Evolutionary conservation across 1,140 invertebrate species (phyloP).

Genomic region (Chrysomallon squamiferum): DNA sequence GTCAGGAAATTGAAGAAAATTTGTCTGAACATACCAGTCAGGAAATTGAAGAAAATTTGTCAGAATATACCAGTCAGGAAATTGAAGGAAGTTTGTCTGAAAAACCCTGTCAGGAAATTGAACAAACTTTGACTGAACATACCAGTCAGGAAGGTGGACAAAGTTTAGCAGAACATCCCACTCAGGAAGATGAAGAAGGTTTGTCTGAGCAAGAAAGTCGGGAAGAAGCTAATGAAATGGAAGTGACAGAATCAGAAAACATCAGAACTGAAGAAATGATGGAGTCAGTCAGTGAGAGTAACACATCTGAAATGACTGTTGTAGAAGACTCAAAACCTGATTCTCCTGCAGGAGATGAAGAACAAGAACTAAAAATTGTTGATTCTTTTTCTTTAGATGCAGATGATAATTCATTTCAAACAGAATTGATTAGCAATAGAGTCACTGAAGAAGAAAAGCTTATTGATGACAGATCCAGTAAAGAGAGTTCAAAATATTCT

Average conservation of each 20-base stretch:
- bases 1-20: neutral
- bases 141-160: neutral
- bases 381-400: constrained; percentile 23
- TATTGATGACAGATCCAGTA: too few species aligned
- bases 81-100: too few species aligned
- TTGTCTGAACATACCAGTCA: neutral
- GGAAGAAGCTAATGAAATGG: neutral
- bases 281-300: neutral
- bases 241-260: neutral
- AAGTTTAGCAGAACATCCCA: neutral
- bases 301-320: too few species aligned
- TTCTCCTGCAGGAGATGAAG: too few species aligned
- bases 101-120: neutral
- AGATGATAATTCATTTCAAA: too few species aligned
- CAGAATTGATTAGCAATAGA: too few species aligned
- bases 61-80: neutral
- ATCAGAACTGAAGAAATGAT: neutral
- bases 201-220: neutral
- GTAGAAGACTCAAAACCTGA: too few species aligned
- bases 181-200: neutral
- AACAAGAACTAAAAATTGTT: constrained; percentile 23
- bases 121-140: neutral
- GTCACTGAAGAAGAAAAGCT: too few species aligned
- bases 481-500: too few species aligned
- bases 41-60: neutral